phyloP scores from a whole-genome alignment of 2,113 vertebrate species.

The Empidonax traillii region DNA sequence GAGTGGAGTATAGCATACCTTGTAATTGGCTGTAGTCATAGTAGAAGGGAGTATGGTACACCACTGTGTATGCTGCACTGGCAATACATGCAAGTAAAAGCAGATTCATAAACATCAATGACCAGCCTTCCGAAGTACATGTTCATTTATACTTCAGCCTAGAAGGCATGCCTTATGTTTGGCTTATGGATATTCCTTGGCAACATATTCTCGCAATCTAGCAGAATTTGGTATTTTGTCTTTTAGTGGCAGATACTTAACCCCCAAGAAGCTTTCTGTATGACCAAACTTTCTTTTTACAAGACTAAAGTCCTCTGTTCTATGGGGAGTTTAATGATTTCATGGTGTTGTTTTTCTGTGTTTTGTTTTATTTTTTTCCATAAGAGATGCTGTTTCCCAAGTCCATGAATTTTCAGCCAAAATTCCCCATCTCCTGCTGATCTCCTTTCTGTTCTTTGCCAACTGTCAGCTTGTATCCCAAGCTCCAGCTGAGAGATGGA shows the following conservation, averaged over 20 bases:
- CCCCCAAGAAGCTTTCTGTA: background rate
- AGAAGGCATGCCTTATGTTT: background rate
- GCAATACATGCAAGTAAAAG: background rate
- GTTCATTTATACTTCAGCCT: background rate
- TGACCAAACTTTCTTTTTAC: background rate
- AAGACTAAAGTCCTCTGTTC: background rate
- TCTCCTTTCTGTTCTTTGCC: background rate
- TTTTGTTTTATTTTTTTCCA: background rate
- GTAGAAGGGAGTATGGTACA: background rate
- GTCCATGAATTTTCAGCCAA: background rate
- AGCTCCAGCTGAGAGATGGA: background rate
- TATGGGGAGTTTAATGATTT: background rate
- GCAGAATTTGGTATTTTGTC: background rate
- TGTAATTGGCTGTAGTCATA: background rate
- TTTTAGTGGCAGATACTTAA: background rate
- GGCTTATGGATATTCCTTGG: background rate
- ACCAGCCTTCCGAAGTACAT: background rate
- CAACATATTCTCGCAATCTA: background rate
- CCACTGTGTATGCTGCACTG: background rate
- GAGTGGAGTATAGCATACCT: too few species aligned
- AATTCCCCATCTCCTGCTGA: background rate
- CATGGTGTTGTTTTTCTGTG: background rate
- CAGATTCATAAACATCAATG: background rate
- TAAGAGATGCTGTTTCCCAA: background rate
- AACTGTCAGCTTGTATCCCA: background rate